Base-by-base conservation (phyloP, 1,140 invertebrate genomes). In the Drosophila bifasciata region DNA sequence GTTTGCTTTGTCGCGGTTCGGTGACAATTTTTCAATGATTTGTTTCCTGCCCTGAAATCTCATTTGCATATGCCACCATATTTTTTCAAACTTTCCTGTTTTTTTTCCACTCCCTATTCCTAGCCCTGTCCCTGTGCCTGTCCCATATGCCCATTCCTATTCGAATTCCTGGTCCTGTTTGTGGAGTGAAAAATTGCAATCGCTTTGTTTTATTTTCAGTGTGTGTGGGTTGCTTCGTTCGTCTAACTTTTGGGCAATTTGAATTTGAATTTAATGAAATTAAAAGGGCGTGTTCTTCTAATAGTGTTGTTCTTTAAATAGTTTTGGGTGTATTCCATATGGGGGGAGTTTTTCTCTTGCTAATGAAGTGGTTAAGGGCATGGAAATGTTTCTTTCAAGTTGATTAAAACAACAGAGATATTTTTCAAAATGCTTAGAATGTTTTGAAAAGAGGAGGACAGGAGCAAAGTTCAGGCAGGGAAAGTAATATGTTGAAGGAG, bases 21-120 rank as follows among this genome's bases (percentile, higher is more conserved):
- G 88, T 78, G 88, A 90, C 88, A 90, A 90, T 90, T 90, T 89
- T 90, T 85, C 88, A 90, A 90, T 90, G 88, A 90, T 90, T 90
- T 90, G 83, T 90, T 90, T 77, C 60, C 83, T 61, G 58, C 58
- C 58, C 56, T 49, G 72, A 55, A 70, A 63, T 48, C 79, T 90
- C 75, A 90, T 90, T 90, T 90, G 79, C 86, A 90, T 90, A 90
- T 75, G 66, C 77, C 73, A 86, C 63, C 80, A 80, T 73, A 73
- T 76, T 74, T 81, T 83, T 76, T 51, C 63, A 52, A 52, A 57
- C 49, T 74, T 51, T 75, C 50, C 52, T 41, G 45, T 40, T 66
- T 41, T 46, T 62, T 45, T 51, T 16, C n/a, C 25, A 44, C 50
- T 17, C 43, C 43, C 48, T 48, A n/a, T 46, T 9, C 46, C 46